Conservation (phyloP, 2,888 invertebrate species). For the Melieria picta region DNA sequence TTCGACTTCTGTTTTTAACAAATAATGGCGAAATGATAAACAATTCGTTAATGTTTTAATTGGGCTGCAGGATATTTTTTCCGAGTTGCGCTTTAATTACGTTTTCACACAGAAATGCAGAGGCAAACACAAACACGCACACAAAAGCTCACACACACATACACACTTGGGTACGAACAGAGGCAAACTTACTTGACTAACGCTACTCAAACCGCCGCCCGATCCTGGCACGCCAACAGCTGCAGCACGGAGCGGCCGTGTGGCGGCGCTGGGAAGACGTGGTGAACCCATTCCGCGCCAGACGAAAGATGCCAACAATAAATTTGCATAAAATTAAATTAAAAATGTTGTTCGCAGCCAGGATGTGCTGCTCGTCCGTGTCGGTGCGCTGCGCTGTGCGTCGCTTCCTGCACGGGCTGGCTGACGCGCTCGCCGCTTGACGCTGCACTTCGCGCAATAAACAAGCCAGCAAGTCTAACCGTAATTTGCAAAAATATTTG, state of each 20-base stretch:
- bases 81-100: slow-evolving; percentile 21
- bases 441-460: background rate
- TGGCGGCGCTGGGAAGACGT: background rate
- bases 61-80: slow-evolving; percentile 16
- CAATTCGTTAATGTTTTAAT: slow-evolving; percentile 26
- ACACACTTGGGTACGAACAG: background rate
- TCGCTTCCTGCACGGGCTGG: background rate
- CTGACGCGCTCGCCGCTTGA: background rate
- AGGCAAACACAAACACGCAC: background rate
- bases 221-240: background rate
- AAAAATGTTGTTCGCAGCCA: slow-evolving; percentile 12
- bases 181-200: background rate
- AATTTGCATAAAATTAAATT: slow-evolving; percentile 29
- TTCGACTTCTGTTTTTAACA: too few species aligned
- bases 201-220: background rate
- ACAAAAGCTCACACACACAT: too few species aligned
- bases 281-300: background rate
- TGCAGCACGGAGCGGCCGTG: background rate
- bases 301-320: slow-evolving; percentile 21
- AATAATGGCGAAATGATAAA: slow-evolving; percentile 8
- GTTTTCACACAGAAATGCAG: background rate
- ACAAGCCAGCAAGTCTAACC: slow-evolving; percentile 63
- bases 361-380: background rate
- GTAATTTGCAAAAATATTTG: slow-evolving; percentile 58
- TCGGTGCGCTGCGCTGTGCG: background rate